Percentiles rank a stretch among this genome's conserved stretches.
Evolutionary conservation across 2,797 vertebrate species (phyloP).

Genomic region (Hybognathus amarus): DNA sequence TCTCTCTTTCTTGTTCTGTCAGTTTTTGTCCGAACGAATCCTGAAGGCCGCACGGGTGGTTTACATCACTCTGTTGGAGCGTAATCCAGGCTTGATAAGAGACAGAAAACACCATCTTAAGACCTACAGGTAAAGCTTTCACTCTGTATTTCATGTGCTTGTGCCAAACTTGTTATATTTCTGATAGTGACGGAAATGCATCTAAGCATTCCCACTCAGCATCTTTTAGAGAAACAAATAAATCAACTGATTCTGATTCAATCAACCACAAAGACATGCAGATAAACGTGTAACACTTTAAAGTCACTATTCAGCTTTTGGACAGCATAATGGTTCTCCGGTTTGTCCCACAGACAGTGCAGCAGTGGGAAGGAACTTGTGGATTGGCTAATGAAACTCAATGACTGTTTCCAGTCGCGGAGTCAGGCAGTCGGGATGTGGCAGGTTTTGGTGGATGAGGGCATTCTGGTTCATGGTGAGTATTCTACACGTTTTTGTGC

Average conservation of each 20-base stretch:
- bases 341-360: conserved; percentile 80
- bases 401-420: conserved; percentile 80
- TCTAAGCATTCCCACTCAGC: neutral
- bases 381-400: conserved; percentile 86
- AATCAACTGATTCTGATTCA: neutral
- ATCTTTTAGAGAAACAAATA: conserved; percentile 1
- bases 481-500: neutral
- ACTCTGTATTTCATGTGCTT: neutral
- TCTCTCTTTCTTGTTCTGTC: conserved; percentile 53
- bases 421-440: conserved; percentile 90
- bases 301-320: neutral
- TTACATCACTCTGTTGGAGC: conserved; percentile 76
- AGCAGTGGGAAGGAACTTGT: conserved; percentile 91
- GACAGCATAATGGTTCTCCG: neutral
- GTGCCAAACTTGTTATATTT: neutral
- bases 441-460: conserved; percentile 92
- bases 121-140: conserved; percentile 83
- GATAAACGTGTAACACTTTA: conserved; percentile 7
- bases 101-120: conserved; percentile 93
- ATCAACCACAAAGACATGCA: conserved; percentile 1
- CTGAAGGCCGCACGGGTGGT: conserved; percentile 86
- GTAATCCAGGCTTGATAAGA: conserved; percentile 83
- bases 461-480: conserved; percentile 88
- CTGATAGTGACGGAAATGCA: neutral
- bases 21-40: conserved; percentile 89